Evolutionary conservation across 2,888 invertebrate genomes (phyloP).

Genomic region (Synergus umbraculus): DNA sequence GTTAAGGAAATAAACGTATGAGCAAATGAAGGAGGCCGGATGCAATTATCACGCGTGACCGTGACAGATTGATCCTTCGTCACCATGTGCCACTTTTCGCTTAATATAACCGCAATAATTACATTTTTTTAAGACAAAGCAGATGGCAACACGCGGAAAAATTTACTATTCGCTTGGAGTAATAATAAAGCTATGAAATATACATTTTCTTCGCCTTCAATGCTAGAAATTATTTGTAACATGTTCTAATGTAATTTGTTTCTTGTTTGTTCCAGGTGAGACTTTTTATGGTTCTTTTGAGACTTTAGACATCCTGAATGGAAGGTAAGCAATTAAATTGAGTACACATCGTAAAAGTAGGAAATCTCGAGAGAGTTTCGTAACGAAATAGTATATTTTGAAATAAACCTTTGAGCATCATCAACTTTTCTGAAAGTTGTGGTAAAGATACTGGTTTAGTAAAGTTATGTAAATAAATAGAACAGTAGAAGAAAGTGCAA

Average conservation of each 20-base stretch:
- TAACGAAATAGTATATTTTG: no score
- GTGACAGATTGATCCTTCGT: slow-evolving; percentile 35
- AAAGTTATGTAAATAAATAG: no score
- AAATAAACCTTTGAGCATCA: no score
- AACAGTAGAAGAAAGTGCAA: no score
- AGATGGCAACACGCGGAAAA: neutral
- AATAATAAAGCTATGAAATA: neutral
- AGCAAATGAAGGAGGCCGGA: slow-evolving; percentile 19
- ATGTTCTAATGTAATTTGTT: neutral
- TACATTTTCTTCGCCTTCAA: neutral
- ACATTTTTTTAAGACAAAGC: neutral
- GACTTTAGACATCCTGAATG: neutral
- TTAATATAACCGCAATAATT: slow-evolving; percentile 20
- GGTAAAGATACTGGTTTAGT: no score
- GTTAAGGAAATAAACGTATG: neutral
- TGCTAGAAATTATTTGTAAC: neutral
- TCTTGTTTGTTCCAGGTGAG: neutral
- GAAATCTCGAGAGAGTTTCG: no score
- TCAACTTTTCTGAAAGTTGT: no score
- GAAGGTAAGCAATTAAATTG: neutral
- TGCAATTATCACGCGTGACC: slow-evolving; percentile 35
- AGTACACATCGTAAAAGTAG: neutral
- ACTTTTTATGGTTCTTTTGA: neutral
- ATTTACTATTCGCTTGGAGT: neutral
- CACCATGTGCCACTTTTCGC: slow-evolving; percentile 33